Base-by-base conservation (phyloP, 1,140 invertebrate genomes). In the Sinella curviseta region DNA sequence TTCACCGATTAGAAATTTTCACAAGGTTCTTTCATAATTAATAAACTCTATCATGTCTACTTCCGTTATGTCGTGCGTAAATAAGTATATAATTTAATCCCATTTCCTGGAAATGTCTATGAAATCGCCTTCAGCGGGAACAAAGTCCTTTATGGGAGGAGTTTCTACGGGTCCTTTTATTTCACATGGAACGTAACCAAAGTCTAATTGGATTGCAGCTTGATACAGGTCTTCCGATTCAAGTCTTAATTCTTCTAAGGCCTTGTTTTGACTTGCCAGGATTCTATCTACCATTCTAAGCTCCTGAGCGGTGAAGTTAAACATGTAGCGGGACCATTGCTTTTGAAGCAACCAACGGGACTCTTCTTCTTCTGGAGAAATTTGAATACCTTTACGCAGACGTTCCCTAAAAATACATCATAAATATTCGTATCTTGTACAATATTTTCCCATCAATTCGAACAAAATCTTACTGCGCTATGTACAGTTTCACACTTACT, bases 191-290 rank as follows among this genome's bases (percentile, higher is more conserved):
- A 96, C 83, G 26, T 95, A 85, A 24, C 85, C 84, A 20, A 90
- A 83, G 86, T 97, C 94, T 12, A 91, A 85, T 91, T 92, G 89
- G 83, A 96, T 90, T 17, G 95, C 95, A 86, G 92, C 92, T 85
- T 92, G 88, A 85, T 96, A 97, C 0, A 97, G 87, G 54, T 94
- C 92, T 85, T 94, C 92, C 0, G 94, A 96, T 84, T 92, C 93
- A 35, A 88, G 87, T 84, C 90, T 89, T 0, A 97, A 86, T 85
- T 93, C 92, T 76, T 92, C 89, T 0, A 97, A 87, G 4, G 95
- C 95, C 84, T 88, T 91, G 83, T 91, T 88, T 86, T 97, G 95
- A 0, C 93, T 89, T 74, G 86, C 86, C 24, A 91, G 83, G 1
- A 95, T 88, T 28, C 89, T 88, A 82, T 93, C 91, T 57, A 96